Base-by-base conservation (phyloP, 2,888 invertebrate species). In the Thera britannica region DNA sequence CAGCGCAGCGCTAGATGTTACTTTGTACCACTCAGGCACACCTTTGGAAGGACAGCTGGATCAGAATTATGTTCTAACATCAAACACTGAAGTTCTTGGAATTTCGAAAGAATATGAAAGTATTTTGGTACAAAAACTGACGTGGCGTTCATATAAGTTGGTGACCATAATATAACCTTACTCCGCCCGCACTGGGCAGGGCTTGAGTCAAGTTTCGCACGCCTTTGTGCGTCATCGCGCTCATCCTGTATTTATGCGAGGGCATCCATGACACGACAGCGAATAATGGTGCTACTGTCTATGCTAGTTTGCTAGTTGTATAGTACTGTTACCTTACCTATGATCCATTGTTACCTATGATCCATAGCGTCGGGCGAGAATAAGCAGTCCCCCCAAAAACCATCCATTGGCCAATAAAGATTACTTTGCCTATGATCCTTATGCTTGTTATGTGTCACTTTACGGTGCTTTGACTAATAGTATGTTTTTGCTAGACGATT, bases 1-100 rank as follows among this genome's bases (percentile, higher is more conserved):
- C 78, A 72, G 68, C 72, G 77, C 64, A 69, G 70, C 76, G 78
- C 74, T 77, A 23, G 73, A 72, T 71, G 67, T 63, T 69, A 67
- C 67, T 72, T 71, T 73, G 72, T 76, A 72, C 76, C 66, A 62
- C 62, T 74, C 69, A 65, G 76, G 72, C 71, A 68, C 56, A 62
- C 59, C 63, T 61, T 60, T 35, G 36, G n/a, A 51, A 56, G 34
- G 49, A 58, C 64, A 62, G 71, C 62, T 68, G 41, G 44, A 56
- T 49, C 62, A 59, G 35, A 51, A 12, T 34, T 2, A 8, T 34
- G 2, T 9, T 52, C 23, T 34, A 52, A 34, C 52, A 51, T 23
- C 23, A 3, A 52, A 46, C 7, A 1, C 44, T 44, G 44, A 9
- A 9, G 9, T 46, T 46, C 6, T 23, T 6, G 1, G 7, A 23